Percentiles rank a stretch among this genome's conserved stretches.
These are phyloP conservation scores for Pachyseris speciosa DNA, from an alignment of 64 coral and sea anemone genomes.

Conservation along the genomic window DNA sequence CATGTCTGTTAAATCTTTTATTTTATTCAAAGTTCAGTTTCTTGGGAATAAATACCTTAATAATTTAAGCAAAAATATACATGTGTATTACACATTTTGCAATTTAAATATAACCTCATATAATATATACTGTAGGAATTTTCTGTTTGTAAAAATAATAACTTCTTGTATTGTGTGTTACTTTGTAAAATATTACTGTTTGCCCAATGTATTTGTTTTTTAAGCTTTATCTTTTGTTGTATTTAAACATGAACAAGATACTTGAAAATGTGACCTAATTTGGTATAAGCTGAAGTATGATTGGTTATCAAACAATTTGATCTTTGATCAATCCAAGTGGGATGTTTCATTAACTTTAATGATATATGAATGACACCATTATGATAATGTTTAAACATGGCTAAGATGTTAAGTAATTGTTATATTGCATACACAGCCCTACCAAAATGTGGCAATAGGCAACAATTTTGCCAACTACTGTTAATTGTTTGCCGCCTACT, in stretches of 20 bases:
- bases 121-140: not conserved
- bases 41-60: no score
- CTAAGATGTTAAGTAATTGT: conserved; percentile 54
- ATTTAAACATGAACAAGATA: conserved; percentile 51
- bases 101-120: no score
- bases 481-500: not conserved
- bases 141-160: not conserved
- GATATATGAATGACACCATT: conserved; percentile 56
- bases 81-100: no score
- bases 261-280: conserved; percentile 36
- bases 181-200: conserved; percentile 41
- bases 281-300: conserved; percentile 28
- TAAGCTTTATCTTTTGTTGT: conserved; percentile 18
- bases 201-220: conserved; percentile 41
- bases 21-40: no score
- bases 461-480: conserved; percentile 32
- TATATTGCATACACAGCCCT: conserved; percentile 47
- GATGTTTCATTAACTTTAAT: conserved; percentile 25
- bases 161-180: not conserved
- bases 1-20: no score
- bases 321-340: conserved; percentile 9
- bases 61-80: no score
- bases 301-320: conserved; percentile 30
- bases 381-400: conserved; percentile 47
- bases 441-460: conserved; percentile 25